phyloP scores from a whole-genome alignment of 2,797 vertebrate genomes.

The Aldrovandia affinis region DNA sequence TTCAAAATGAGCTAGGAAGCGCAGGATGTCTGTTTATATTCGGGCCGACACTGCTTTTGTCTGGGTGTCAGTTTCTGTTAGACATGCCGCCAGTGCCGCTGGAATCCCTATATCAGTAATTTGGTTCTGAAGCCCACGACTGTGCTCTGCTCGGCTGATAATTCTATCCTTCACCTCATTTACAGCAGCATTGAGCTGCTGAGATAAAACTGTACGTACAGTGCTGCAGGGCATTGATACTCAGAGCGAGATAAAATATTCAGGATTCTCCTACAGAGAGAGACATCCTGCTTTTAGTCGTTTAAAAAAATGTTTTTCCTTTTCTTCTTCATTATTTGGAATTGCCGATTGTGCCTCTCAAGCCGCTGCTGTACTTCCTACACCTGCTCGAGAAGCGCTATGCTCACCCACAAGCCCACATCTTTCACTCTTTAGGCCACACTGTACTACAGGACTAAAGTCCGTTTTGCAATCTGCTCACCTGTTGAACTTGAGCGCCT shows the following conservation, averaged over 20 bases:
- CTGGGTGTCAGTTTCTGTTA: conserved; percentile 21
- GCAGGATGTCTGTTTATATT: conserved; percentile 43
- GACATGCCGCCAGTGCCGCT: neutral
- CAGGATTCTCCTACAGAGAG: neutral
- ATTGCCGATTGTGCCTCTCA: neutral
- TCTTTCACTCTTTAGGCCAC: neutral
- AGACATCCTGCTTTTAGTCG: neutral
- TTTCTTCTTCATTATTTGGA: neutral
- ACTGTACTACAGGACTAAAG: neutral
- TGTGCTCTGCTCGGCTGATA: conserved; percentile 5
- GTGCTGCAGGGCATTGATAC: neutral
- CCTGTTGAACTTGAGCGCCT: too few species aligned
- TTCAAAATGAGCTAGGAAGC: conserved; percentile 37
- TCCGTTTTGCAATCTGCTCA: too few species aligned
- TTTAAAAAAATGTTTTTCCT: neutral
- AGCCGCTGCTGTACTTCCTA: neutral
- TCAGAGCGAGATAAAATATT: neutral
- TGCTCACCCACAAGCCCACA: neutral
- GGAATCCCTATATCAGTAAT: neutral
- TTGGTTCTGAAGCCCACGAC: neutral
- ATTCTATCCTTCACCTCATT: neutral
- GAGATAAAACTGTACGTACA: neutral
- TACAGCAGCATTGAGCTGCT: neutral
- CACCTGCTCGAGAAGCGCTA: neutral
- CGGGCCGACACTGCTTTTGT: neutral